These are phyloP conservation scores for Alosa sapidissima DNA, from an alignment of 2,797 vertebrate species.

Conservation along the genomic window DNA sequence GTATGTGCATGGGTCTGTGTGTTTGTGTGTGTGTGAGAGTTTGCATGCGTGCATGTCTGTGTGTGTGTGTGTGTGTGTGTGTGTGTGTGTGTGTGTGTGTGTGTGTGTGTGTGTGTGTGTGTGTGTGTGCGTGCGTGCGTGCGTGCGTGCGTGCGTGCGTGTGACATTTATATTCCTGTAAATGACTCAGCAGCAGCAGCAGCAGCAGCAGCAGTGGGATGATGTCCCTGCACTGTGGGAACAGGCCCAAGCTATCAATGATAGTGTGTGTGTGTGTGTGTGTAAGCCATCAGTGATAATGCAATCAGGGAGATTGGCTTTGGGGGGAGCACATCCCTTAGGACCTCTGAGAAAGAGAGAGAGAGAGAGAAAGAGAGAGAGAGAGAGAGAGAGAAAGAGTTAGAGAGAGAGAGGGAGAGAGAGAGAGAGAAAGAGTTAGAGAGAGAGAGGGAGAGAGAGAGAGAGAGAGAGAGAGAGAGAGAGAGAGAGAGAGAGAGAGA, in stretches of 20 bases:
- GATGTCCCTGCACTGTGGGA: background rate
- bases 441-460: no score
- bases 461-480: no score
- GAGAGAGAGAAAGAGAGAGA: background rate
- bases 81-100: background rate
- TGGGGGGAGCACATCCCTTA: background rate
- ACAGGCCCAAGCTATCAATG: conserved; percentile 24
- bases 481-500: no score
- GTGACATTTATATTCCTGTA: background rate
- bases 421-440: no score
- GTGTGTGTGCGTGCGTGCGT: background rate
- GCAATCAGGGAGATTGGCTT: conserved; percentile 6
- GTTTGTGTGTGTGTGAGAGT: background rate
- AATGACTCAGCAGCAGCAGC: background rate
- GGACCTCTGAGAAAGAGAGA: background rate
- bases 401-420: background rate
- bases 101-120: background rate
- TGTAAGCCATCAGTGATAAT: conserved; percentile 33
- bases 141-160: background rate
- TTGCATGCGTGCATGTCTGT: background rate
- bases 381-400: background rate
- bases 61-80: conserved; percentile 19
- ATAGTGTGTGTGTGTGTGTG: conserved; percentile 5
- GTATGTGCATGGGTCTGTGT: background rate
- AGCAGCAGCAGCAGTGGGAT: background rate